Conservation (phyloP, 2,888 invertebrate genomes). For the Tromatobia lineatoria region DNA sequence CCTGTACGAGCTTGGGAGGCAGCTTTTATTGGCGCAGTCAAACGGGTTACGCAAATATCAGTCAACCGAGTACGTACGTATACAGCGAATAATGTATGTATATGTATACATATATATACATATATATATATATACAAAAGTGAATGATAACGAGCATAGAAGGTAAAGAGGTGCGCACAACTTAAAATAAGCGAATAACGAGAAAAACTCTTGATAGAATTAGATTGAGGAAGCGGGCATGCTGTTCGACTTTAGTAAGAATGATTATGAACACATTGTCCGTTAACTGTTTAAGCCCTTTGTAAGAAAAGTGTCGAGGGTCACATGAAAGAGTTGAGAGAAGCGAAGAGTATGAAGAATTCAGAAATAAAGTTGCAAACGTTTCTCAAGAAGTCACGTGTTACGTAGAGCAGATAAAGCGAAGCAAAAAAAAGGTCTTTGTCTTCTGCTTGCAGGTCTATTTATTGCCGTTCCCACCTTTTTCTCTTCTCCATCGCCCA, state of each 20-base stretch:
- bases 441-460: constrained; percentile 21
- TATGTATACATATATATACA: neutral
- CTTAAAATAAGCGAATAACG: neutral
- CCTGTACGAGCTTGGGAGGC: neutral
- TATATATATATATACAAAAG: too few species aligned
- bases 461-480: neutral
- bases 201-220: constrained; percentile 9
- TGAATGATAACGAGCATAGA: constrained; percentile 6
- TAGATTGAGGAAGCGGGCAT: constrained; percentile 11
- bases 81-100: constrained; percentile 2
- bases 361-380: constrained; percentile 19
- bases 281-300: constrained; percentile 13
- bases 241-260: constrained; percentile 1
- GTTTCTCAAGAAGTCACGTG: constrained; percentile 19
- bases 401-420: neutral
- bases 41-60: constrained; percentile 26
- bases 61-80: constrained; percentile 18
- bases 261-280: constrained; percentile 5
- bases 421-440: constrained; percentile 9
- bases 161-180: constrained; percentile 21
- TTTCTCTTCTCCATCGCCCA: neutral
- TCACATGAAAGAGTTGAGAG: neutral
- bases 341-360: neutral
- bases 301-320: neutral
- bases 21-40: constrained; percentile 5